Conservation (phyloP, 2,797 vertebrate genomes). For the Moxostoma hubbsi region DNA sequence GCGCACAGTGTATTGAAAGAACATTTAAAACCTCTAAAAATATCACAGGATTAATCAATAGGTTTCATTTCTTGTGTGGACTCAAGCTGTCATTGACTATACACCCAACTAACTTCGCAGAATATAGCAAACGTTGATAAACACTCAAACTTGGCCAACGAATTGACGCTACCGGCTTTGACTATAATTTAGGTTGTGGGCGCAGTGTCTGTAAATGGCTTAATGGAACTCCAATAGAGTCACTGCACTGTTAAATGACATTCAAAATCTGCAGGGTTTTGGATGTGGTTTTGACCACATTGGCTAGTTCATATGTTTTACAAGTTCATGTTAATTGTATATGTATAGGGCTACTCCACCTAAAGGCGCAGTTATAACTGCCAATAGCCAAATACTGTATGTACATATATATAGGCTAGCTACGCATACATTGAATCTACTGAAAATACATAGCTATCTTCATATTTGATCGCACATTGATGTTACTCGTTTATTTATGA, state of each 20-base stretch:
- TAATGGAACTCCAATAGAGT: slow-evolving; percentile 30
- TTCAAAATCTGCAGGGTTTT: neutral
- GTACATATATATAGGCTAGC: too few species aligned
- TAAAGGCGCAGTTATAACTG: neutral
- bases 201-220: slow-evolving; percentile 8
- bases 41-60: slow-evolving; percentile 35
- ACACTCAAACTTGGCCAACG: too few species aligned
- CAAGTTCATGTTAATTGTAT: neutral
- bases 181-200: slow-evolving; percentile 18
- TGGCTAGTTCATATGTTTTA: neutral
- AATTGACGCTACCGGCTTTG: neutral
- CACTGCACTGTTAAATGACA: slow-evolving; percentile 16
- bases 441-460: neutral
- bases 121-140: neutral
- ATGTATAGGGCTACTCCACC: too few species aligned
- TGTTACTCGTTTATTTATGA: neutral
- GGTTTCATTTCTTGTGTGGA: slow-evolving; percentile 17
- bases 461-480: neutral
- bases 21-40: slow-evolving; percentile 33
- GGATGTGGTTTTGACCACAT: slow-evolving; percentile 34
- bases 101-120: neutral
- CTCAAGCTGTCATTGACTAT: neutral
- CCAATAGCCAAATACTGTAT: too few species aligned
- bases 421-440: neutral
- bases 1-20: slow-evolving; percentile 2